These are phyloP conservation scores for Morus bassanus DNA, from an alignment of 2,797 vertebrate genomes.

Conservation along the genomic window DNA sequence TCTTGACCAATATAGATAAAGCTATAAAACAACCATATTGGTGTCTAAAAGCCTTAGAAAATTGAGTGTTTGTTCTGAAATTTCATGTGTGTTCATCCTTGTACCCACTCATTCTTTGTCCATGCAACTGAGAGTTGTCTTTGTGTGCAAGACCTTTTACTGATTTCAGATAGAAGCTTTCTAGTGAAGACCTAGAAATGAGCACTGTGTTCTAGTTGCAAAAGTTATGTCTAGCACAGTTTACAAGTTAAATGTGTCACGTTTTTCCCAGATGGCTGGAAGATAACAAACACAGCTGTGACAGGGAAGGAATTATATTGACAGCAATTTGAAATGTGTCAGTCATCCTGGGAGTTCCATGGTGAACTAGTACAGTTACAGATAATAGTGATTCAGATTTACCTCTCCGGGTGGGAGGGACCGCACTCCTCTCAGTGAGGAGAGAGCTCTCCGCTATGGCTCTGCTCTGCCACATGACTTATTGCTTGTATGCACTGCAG, in stretches of 20 bases:
- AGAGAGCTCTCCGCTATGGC: neutral
- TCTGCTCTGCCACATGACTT: neutral
- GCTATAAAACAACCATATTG: neutral
- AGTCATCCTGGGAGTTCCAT: neutral
- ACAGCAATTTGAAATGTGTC: neutral
- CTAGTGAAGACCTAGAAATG: neutral
- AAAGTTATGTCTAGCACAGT: neutral
- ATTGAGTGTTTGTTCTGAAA: neutral
- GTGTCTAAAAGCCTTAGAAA: neutral
- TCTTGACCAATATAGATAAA: neutral
- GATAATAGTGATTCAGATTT: neutral
- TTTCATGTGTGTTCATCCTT: neutral
- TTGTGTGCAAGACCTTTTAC: neutral
- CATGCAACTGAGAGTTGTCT: accelerated
- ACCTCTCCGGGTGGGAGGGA: neutral
- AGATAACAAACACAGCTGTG: neutral
- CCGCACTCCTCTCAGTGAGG: neutral
- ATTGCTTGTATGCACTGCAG: neutral
- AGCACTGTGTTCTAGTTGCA: neutral
- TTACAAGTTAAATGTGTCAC: slow-evolving; percentile 28
- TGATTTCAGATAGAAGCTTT: neutral
- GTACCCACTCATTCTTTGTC: neutral
- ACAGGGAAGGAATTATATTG: neutral
- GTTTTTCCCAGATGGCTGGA: slow-evolving; percentile 21
- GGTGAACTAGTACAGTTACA: neutral